These are phyloP conservation scores for Montipora capitata DNA, from an alignment of 92 coral and sea anemone species.

Conservation along the genomic window DNA sequence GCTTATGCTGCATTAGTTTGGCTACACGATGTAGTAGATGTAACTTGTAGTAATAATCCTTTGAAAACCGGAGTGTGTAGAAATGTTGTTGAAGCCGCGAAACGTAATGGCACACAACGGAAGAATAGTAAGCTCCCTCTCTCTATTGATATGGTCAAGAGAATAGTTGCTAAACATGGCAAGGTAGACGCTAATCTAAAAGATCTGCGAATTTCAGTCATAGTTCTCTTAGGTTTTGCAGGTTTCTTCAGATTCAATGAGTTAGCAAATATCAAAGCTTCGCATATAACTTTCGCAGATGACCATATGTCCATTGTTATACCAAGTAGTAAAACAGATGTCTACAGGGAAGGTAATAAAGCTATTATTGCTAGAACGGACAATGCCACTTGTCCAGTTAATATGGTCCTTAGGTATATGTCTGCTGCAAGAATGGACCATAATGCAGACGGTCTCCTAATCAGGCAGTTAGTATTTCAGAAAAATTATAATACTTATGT, in stretches of 20 bases:
- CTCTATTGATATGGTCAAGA: slow-evolving; percentile 37
- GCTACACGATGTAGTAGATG: too few species aligned
- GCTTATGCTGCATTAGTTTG: too few species aligned
- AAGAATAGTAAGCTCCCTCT: slow-evolving; percentile 49
- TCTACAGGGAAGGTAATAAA: too few species aligned
- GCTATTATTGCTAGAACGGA: too few species aligned
- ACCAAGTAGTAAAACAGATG: too few species aligned
- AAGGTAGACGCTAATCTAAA: slow-evolving; percentile 39
- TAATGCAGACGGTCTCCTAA: not conserved
- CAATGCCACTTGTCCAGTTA: not conserved
- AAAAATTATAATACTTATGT: not conserved
- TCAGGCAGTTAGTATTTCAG: slow-evolving; percentile 1
- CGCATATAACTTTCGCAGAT: too few species aligned
- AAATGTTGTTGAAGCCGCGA: slow-evolving; percentile 45
- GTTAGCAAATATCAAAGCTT: not conserved
- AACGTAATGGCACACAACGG: slow-evolving; percentile 30
- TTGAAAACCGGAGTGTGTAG: slow-evolving; percentile 24
- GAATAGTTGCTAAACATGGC: slow-evolving; percentile 24
- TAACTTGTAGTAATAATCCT: slow-evolving; percentile 7
- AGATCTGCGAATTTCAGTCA: not conserved
- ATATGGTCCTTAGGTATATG: slow-evolving; percentile 34
- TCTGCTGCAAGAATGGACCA: slow-evolving; percentile 2
- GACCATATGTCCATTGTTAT: too few species aligned
- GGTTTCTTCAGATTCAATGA: slow-evolving; percentile 32
- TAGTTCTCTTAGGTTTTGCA: not conserved